Percentiles rank a stretch among this genome's conserved stretches.
phyloP scores from a whole-genome alignment of 2,888 invertebrate species.

The Pandemis cinnamomeana region DNA sequence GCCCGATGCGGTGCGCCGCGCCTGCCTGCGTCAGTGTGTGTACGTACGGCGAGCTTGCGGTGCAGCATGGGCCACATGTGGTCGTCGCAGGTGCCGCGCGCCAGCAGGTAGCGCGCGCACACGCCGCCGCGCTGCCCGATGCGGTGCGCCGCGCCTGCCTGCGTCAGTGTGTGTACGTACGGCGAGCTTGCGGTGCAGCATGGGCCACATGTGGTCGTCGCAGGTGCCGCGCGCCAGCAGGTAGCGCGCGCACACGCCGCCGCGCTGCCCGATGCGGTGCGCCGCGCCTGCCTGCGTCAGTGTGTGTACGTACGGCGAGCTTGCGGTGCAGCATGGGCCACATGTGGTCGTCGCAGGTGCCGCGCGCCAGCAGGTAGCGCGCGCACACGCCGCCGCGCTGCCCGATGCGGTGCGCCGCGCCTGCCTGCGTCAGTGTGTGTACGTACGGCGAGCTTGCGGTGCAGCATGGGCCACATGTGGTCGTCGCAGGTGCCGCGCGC shows the following conservation, averaged over 20 bases:
- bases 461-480: constrained; percentile 94
- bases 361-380: constrained; percentile 93
- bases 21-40: too few relatives aligned
- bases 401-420: too few relatives aligned
- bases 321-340: constrained; percentile 95
- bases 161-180: too few relatives aligned
- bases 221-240: constrained; percentile 93
- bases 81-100: constrained; percentile 95
- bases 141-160: too few relatives aligned
- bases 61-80: constrained; percentile 95
- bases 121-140: constrained; percentile 90
- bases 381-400: constrained; percentile 90
- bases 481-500: constrained; percentile 96
- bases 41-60: constrained; percentile 82
- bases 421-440: too few relatives aligned
- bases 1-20: too few relatives aligned
- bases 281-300: too few relatives aligned
- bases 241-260: constrained; percentile 92
- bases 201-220: constrained; percentile 96
- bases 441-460: constrained; percentile 85
- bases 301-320: constrained; percentile 54
- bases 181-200: constrained; percentile 89
- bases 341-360: constrained; percentile 95
- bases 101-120: constrained; percentile 93
- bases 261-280: constrained; percentile 89